A percentile compares a stretch with the other conserved stretches of the same genome.
Evolutionary conservation across 2,797 vertebrate species (phyloP).

Genomic region (Sebastes steindachneri): DNA sequence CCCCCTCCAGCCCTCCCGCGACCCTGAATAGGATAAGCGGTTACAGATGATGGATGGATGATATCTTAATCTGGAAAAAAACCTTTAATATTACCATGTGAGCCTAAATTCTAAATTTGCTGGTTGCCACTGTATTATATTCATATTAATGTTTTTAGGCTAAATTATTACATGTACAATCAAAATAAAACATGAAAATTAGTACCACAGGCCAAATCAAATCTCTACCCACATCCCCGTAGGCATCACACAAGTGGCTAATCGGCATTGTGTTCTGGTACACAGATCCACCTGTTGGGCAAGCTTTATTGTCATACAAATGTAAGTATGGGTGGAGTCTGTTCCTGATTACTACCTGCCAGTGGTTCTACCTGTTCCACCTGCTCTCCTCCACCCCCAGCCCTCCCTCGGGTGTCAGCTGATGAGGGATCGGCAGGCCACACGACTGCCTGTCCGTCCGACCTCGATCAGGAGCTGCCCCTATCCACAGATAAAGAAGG

Average conservation of each 20-base stretch:
- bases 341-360: slow-evolving; percentile 9
- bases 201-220: neutral
- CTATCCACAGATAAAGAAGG: slow-evolving; percentile 37
- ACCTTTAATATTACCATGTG: neutral
- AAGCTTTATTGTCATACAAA: slow-evolving; percentile 45
- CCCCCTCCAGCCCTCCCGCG: rapidly evolving
- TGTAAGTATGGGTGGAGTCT: slow-evolving; percentile 58
- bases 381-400: slow-evolving; percentile 65
- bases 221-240: neutral
- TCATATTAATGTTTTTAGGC: neutral
- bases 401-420: slow-evolving; percentile 66
- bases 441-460: slow-evolving; percentile 12
- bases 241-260: neutral
- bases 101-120: neutral
- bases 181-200: neutral
- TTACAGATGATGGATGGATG: too few relatives aligned
- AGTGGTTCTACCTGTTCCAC: slow-evolving; percentile 85
- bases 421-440: slow-evolving; percentile 59
- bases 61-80: neutral
- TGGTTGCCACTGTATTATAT: neutral
- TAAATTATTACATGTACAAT: neutral
- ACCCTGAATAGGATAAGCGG: too few relatives aligned
- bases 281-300: slow-evolving; percentile 40
- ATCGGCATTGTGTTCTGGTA: neutral
- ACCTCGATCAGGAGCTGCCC: slow-evolving; percentile 28